A percentile compares a stretch with the other conserved stretches of the same genome.
These are phyloP conservation scores for Stercorarius parasiticus DNA, from an alignment of 2,113 vertebrate species.

Conservation along the genomic window DNA sequence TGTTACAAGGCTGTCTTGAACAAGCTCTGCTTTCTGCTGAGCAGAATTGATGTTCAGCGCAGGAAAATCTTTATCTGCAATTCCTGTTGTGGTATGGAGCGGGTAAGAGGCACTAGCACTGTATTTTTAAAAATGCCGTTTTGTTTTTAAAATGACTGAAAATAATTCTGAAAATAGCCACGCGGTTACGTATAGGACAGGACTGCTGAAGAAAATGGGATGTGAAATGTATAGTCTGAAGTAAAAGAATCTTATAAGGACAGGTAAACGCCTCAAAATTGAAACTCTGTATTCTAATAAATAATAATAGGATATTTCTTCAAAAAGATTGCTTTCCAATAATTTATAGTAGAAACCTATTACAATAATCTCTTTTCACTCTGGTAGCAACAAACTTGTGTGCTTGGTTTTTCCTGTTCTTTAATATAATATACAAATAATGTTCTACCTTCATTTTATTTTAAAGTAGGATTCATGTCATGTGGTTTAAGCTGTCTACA, in stretches of 20 bases:
- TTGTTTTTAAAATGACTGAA: background rate
- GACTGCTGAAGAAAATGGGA: background rate
- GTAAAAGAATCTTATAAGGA: background rate
- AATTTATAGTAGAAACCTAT: background rate
- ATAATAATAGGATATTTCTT: background rate
- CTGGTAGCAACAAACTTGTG: background rate
- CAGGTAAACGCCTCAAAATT: background rate
- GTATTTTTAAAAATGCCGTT: background rate
- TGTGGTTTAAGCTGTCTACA: background rate
- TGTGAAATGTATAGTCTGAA: background rate
- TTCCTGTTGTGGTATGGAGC: background rate
- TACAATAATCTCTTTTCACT: background rate
- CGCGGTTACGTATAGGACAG: background rate
- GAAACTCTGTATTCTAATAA: background rate
- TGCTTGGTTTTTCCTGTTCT: background rate
- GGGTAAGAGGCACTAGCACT: background rate
- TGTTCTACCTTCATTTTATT: background rate
- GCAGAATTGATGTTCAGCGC: background rate
- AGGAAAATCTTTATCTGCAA: background rate
- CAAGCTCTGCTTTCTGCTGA: background rate
- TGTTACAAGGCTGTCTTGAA: background rate
- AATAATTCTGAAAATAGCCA: background rate
- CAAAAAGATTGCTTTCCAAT: background rate
- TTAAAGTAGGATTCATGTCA: background rate
- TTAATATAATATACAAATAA: background rate